phyloP scores from a whole-genome alignment of 2,797 vertebrate genomes.

The Merluccius polli region DNA sequence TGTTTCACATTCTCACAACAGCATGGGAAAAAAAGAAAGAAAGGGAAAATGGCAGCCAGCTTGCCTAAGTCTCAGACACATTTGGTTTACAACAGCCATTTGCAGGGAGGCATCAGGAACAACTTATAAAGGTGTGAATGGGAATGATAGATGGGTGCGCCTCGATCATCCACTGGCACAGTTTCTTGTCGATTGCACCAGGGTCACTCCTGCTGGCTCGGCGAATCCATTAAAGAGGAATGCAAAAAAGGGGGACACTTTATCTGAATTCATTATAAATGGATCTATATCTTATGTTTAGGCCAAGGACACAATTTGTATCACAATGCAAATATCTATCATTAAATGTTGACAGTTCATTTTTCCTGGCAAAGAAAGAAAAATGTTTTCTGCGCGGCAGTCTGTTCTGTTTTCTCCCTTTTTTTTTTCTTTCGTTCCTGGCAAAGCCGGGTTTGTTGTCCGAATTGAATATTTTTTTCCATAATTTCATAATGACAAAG shows the following conservation, averaged over 20 bases:
- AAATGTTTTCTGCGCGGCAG: conserved; percentile 67
- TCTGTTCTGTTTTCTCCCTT: conserved; percentile 25
- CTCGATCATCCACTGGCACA: conserved; percentile 59
- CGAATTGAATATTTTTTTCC: conserved; percentile 70
- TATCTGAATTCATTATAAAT: conserved; percentile 83
- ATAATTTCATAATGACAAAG: conserved; percentile 55
- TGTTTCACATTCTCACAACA: conserved; percentile 59
- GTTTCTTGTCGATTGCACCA: conserved; percentile 73
- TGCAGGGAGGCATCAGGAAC: conserved; percentile 50
- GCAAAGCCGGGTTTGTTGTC: conserved; percentile 69
- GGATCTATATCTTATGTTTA: conserved; percentile 82
- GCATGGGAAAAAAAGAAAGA: conserved; percentile 48
- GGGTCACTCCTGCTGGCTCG: conserved; percentile 73
- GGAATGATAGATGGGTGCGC: conserved; percentile 72
- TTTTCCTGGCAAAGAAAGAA: conserved; percentile 80
- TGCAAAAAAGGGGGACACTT: conserved; percentile 74
- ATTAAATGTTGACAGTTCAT: conserved; percentile 83
- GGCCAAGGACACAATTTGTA: conserved; percentile 83
- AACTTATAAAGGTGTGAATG: conserved; percentile 65
- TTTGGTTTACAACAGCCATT: conserved; percentile 54
- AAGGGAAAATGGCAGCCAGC: conserved; percentile 39
- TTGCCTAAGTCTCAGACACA: conserved; percentile 65
- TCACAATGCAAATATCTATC: conserved; percentile 85
- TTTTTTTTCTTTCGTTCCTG: conserved; percentile 39
- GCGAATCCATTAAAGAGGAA: conserved; percentile 74